Base-by-base conservation (phyloP, 2,113 vertebrate species). In the Macrotis lagotis region DNA sequence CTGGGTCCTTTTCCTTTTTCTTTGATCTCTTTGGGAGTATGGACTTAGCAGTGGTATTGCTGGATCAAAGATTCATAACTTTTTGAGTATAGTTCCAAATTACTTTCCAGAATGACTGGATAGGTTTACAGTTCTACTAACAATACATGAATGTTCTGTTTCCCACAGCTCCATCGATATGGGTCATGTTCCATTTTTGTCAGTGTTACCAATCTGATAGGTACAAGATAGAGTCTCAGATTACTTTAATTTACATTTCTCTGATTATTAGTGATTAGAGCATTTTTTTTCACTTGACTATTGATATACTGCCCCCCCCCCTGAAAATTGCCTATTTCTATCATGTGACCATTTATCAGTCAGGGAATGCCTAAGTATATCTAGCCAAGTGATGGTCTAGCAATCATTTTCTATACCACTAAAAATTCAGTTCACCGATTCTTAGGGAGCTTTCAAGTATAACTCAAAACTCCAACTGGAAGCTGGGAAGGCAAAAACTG, bases 401-500 rank as follows among this genome's bases (percentile, higher is more conserved):
- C 92, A n/a, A n/a, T n/a, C n/a, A n/a, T 97, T 97, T 98, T 94
- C 94, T 95, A n/a, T 93, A 94, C 96, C 95, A 93, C 91, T 97
- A 92, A 96, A 96, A 97, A 90, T 98, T 95, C 59, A 97, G 97
- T 74, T 48, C 51, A 53, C 97, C 97, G 98, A 98, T 94, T 94
- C 97, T 98, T 97, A 94, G 95, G 97, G 97, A 97, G 97, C 95
- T 96, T 90, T 97, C 96, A 96, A 48, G 1, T 74, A 88, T 95
- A 97, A 96, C 96, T 90, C 92, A 91, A 97, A 97, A 88, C 96
- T 96, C 94, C 94, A 93, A 95, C 93, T 97, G 90, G 83, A 96
- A 96, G 96, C 97, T 95, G 95, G 97, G 94, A 90, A 96, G 95
- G 96, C 96, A 88, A 93, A 97, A 96, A 92, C 47, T 95, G 89